These are phyloP conservation scores for Nothobranchius kuhntae DNA, from an alignment of 2,113 vertebrate genomes.

Conservation along the genomic window DNA sequence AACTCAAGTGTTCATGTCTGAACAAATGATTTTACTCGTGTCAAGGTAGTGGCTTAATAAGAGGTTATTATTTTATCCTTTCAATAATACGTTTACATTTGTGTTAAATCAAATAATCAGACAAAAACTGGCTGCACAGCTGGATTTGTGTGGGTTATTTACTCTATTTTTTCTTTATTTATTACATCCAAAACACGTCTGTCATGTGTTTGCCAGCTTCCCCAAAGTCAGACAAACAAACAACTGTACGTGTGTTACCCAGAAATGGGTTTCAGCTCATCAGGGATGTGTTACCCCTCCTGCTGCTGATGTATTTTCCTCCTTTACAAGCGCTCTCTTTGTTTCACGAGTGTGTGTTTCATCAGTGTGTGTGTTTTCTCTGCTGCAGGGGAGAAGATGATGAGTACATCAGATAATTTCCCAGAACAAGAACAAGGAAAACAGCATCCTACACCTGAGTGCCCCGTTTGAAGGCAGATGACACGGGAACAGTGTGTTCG, in stretches of 20 bases:
- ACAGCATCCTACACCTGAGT: slow-evolving; percentile 20
- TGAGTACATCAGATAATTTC: slow-evolving; percentile 44
- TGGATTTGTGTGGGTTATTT: no score
- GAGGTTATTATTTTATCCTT: no score
- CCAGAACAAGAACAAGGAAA: slow-evolving; percentile 39
- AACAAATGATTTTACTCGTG: no score
- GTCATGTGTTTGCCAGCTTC: slow-evolving; percentile 8
- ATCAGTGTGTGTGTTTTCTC: slow-evolving; percentile 24
- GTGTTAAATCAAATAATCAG: no score
- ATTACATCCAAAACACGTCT: background rate
- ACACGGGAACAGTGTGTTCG: slow-evolving; percentile 23
- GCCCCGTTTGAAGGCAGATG: slow-evolving; percentile 25
- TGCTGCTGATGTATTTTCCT: slow-evolving; percentile 16
- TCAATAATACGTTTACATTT: no score
- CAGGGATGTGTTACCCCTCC: slow-evolving; percentile 23
- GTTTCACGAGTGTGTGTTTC: slow-evolving; percentile 15
- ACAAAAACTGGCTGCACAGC: no score
- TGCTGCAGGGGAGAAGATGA: slow-evolving; percentile 16
- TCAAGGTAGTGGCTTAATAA: no score
- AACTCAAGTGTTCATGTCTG: no score
- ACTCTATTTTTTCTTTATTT: background rate
- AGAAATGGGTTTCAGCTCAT: slow-evolving; percentile 26
- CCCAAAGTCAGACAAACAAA: slow-evolving; percentile 1
- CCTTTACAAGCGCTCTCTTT: slow-evolving; percentile 22
- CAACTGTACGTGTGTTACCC: slow-evolving; percentile 5